Base-by-base conservation (phyloP, 37 sponge, comb jelly and placozoan genomes). In the Diacarnus erythraeanus region DNA sequence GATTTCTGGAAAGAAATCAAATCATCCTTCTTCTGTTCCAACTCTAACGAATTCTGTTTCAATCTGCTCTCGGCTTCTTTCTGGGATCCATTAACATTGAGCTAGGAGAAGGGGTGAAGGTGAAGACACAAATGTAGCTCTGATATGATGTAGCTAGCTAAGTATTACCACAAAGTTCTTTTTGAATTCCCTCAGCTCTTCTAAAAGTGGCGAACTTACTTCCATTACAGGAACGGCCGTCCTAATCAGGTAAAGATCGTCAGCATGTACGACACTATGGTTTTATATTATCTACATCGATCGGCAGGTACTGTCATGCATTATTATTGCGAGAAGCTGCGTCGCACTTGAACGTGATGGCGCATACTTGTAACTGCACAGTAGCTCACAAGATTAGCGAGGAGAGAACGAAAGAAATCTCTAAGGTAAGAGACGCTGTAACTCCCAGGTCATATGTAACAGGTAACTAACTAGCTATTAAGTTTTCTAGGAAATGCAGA, bases 301-400 rank as follows among this genome's bases (percentile, higher is more conserved):
- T n/a, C n/a, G n/a, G n/a, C n/a, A n/a, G n/a, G 23, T 68, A 23
- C 64, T 35, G 38, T 61, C 40, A 37, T 69, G 22, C 40, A 38
- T 37, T 25, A 35, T n/a, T n/a, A n/a, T n/a, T n/a, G n/a, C n/a
- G 65, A 26, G 70, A 40, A 5, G 70, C 6, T 34, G 17, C 34
- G 70, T 27, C 70, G 75, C 58, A 23, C 26, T 23, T 23, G 21
- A 1, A 33, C 1, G 57, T 51, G 5, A 81, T 81, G 81, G 81
- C 81, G 17, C 42, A 81, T 26, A 72, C 60, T 30, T 76, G 84
- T 69, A 39, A 22, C 77, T 68, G 77, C 56, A 27, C 69, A 10
- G 67, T 68, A 2, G 54, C 76, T 30, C 59, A 83, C 77, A 76
- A 76, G 57, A 58, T 76, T 21, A 76, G 77, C 5, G 57, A 83